Evolutionary conservation across 2,113 vertebrate species (phyloP).

Genomic region (Anhinga anhinga): DNA sequence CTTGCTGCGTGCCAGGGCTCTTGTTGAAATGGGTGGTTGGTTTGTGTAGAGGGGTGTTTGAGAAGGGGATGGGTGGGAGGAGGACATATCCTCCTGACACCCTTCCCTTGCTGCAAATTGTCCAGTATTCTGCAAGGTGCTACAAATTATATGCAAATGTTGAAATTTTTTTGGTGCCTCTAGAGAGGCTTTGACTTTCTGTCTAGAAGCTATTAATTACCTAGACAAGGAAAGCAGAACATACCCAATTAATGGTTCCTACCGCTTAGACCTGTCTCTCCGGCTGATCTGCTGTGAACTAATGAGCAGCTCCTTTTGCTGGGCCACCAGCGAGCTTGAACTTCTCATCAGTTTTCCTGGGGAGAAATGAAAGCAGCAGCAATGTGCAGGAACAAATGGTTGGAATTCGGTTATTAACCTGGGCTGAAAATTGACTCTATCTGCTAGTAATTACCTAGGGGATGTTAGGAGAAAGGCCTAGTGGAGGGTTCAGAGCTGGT

Average conservation of each 20-base stretch:
- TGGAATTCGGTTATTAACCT: conserved; percentile 25
- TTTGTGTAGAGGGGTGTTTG: accelerated
- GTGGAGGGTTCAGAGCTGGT: neutral
- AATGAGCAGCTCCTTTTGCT: conserved; percentile 20
- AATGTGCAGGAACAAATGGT: neutral
- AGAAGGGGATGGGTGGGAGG: neutral
- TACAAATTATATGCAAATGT: neutral
- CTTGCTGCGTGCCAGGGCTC: neutral
- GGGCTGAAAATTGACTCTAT: neutral
- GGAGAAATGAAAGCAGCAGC: conserved; percentile 15
- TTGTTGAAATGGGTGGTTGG: neutral
- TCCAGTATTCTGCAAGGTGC: neutral
- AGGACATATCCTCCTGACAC: neutral
- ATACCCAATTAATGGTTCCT: conserved; percentile 15
- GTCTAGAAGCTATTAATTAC: conserved; percentile 58
- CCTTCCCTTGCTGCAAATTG: neutral
- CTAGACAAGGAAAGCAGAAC: conserved; percentile 19
- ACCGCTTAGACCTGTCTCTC: neutral
- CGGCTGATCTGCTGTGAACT: neutral
- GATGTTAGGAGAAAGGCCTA: neutral
- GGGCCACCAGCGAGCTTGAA: neutral
- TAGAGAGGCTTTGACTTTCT: conserved; percentile 49
- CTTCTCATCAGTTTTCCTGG: neutral
- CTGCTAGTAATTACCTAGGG: neutral
- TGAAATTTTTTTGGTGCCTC: neutral